Evolutionary conservation across 2,797 vertebrate genomes (phyloP).

Genomic region (Crenuchus spilurus): DNA sequence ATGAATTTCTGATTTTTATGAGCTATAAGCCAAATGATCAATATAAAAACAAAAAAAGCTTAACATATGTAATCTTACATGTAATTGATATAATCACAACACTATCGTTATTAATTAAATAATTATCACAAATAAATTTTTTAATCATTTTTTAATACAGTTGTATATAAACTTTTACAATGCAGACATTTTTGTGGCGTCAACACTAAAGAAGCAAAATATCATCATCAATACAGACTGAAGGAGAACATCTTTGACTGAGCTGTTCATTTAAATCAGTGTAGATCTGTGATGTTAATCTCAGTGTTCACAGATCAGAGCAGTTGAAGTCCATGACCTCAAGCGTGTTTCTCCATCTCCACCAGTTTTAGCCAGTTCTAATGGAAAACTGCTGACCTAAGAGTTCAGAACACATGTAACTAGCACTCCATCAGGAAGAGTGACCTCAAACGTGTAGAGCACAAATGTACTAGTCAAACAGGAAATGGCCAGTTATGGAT

Average conservation of each 20-base stretch:
- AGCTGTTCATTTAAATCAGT: not conserved
- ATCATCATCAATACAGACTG: not conserved
- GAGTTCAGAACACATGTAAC: slow-evolving; percentile 23
- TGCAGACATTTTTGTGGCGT: too few relatives aligned
- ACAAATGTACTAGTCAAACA: slow-evolving; percentile 70
- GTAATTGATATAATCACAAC: too few relatives aligned
- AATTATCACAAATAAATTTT: too few relatives aligned
- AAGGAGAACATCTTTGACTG: not conserved
- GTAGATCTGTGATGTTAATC: not conserved
- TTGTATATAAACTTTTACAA: too few relatives aligned
- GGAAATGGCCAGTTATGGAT: slow-evolving; percentile 64
- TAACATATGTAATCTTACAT: too few relatives aligned
- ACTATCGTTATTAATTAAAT: too few relatives aligned
- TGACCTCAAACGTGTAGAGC: slow-evolving; percentile 53
- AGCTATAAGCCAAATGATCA: too few relatives aligned
- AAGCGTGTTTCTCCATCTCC: not conserved
- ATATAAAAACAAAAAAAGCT: too few relatives aligned
- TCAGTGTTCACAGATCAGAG: not conserved
- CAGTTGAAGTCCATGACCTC: not conserved
- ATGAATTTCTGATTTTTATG: too few relatives aligned
- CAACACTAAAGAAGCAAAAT: too few relatives aligned
- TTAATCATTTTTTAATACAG: too few relatives aligned
- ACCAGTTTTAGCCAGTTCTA: not conserved
- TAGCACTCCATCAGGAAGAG: slow-evolving; percentile 46
- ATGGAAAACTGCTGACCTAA: slow-evolving; percentile 38